Evolutionary conservation across 2,888 invertebrate species (phyloP), one percentile per base, ranked within the genome.

Genomic region (Gasteruption jaculator): DNA sequence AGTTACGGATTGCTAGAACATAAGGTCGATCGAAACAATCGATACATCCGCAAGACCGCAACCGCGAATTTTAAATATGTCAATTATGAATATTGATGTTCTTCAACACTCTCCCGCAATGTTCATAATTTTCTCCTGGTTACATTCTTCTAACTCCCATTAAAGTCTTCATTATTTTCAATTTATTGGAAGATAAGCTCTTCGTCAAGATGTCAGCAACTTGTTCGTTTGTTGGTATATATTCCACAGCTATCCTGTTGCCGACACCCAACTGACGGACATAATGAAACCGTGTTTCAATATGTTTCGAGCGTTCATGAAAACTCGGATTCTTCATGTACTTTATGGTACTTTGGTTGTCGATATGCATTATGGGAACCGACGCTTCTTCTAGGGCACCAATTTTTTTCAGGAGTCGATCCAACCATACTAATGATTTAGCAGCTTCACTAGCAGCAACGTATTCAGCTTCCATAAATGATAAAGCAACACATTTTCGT

Each of bases 401-500:
- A 24, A 24, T 24, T 24, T 24, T n/a, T 24, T 24, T 24, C n/a
- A 24, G n/a, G 7, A 24, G n/a, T 24, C 24, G 7, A 24, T 24
- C 24, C 24, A 24, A 24, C 24, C 24, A 24, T 24, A 24, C 24
- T 24, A 24, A 24, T 24, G 24, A 24, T 24, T 24, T 24, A 7
- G 24, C 24, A 24, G 24, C 24, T n/a, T 24, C 24, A 24, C 24
- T 24, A 8, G 24, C 24, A 24, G 24, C 24, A 8, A 24, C 24
- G n/a, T 24, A 24, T n/a, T 24, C 24, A n/a, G 24, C 7, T 24
- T 24, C 24, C 24, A 24, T 24, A 7, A n/a, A 24, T 24, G 24
- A 24, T 24, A 24, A 24, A 24, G 24, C 24, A 24, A 24, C 24
- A 24, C 24, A 24, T 24, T n/a, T 24, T 24, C n/a, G 24, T 24